Conservation (phyloP, 2,113 vertebrate genomes). For the Zapus hudsonius region DNA sequence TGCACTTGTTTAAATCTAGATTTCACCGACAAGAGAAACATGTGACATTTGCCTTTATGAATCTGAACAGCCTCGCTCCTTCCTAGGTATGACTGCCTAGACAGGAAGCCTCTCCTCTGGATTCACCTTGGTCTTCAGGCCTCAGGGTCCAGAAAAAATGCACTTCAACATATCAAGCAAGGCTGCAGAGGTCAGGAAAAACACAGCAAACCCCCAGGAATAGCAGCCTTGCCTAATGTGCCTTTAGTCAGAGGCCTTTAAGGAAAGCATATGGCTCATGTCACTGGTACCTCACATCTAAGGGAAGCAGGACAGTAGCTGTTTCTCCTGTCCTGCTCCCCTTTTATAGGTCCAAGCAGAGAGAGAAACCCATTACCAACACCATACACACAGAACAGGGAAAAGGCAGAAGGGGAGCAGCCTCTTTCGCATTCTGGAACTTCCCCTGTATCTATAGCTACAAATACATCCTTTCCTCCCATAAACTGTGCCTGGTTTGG, state of each 20-base stretch:
- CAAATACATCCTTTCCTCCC: no score
- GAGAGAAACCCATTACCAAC: no score
- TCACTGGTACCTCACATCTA: not conserved
- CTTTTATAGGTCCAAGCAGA: no score
- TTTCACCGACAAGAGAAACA: no score
- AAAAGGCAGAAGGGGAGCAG: no score
- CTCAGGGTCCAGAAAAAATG: not conserved
- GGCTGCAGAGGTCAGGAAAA: not conserved
- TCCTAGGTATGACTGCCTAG: no score
- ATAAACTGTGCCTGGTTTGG: no score
- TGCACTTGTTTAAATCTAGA: not conserved
- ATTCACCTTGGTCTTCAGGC: not conserved
- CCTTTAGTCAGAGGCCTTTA: not conserved
- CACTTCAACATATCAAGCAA: not conserved
- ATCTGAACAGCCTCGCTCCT: not conserved
- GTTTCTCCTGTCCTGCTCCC: not conserved
- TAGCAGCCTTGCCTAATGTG: not conserved
- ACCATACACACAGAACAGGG: no score
- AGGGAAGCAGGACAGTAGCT: not conserved
- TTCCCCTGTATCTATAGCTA: no score
- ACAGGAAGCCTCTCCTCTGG: not conserved
- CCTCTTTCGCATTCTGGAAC: no score
- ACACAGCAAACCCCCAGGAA: not conserved
- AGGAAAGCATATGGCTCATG: not conserved
- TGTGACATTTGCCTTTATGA: not conserved